Conservation (phyloP, 2,888 invertebrate genomes). For the Notodonta dromedarius region DNA sequence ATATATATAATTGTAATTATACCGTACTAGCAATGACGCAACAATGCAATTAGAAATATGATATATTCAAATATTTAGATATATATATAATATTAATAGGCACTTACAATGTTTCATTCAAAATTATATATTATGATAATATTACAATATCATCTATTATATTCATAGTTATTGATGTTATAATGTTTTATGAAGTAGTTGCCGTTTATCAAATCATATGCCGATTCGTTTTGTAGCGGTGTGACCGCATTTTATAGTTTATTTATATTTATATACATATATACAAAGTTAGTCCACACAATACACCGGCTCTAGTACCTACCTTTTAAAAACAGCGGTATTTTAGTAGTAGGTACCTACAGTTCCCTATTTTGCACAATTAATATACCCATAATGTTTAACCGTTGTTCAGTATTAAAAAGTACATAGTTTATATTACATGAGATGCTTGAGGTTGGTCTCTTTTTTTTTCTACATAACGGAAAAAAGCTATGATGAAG, state of each 20-base stretch:
- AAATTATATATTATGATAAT: too few relatives aligned
- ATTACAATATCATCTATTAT: background rate
- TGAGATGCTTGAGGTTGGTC: too few relatives aligned
- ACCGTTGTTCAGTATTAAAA: background rate
- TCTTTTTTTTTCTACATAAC: background rate
- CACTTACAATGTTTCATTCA: too few relatives aligned
- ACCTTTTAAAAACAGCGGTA: too few relatives aligned
- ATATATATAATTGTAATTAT: too few relatives aligned
- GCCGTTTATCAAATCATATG: constrained; percentile 49
- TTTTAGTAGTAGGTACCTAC: too few relatives aligned
- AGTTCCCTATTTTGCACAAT: too few relatives aligned
- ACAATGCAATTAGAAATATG: background rate
- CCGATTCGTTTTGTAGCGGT: constrained; percentile 38
- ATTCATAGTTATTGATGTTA: background rate
- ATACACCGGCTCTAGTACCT: too few relatives aligned
- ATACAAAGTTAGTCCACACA: too few relatives aligned
- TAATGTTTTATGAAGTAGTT: constrained; percentile 21
- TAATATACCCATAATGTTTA: too few relatives aligned
- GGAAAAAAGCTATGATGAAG: background rate
- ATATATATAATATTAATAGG: background rate
- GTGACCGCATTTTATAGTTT: constrained; percentile 23
- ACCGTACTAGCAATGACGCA: background rate
- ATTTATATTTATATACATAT: too few relatives aligned
- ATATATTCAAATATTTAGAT: background rate
- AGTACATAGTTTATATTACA: too few relatives aligned